These are phyloP conservation scores for Apamea epomidion DNA, from an alignment of 2,888 invertebrate species.

Conservation along the genomic window DNA sequence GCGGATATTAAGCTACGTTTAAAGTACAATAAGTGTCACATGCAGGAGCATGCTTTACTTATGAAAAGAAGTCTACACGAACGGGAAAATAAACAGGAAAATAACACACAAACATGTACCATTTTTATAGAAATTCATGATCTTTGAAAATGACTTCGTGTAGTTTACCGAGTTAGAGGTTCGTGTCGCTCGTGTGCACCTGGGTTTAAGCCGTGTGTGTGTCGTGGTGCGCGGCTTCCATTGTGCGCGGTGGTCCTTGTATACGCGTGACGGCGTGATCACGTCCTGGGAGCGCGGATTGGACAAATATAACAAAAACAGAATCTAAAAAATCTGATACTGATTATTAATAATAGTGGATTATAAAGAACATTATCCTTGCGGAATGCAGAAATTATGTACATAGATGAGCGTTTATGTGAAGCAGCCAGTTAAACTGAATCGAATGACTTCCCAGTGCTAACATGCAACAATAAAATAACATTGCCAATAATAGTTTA, in stretches of 20 bases:
- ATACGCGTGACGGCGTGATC: constrained; percentile 27
- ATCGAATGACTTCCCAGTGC: constrained; percentile 6
- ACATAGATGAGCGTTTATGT: not conserved
- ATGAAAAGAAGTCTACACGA: constrained; percentile 7
- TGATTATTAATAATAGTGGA: not conserved
- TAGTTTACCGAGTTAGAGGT: not conserved
- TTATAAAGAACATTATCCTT: not conserved
- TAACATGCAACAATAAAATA: constrained; percentile 24
- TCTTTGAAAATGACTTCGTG: not conserved
- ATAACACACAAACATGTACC: not conserved
- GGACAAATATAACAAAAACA: constrained; percentile 1
- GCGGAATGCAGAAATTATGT: not conserved
- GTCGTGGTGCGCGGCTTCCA: constrained; percentile 24
- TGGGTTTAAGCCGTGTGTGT: constrained; percentile 7
- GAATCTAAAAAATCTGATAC: not conserved
- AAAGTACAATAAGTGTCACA: constrained; percentile 35
- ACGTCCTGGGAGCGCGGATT: constrained; percentile 14
- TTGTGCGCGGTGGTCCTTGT: constrained; percentile 21
- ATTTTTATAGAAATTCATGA: not conserved
- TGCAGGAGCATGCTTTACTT: constrained; percentile 18
- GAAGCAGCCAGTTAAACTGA: not conserved
- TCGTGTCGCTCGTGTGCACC: not conserved
- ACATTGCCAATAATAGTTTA: constrained; percentile 36
- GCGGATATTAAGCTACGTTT: constrained; percentile 13
- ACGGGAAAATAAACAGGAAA: not conserved